phyloP scores from a whole-genome alignment of 1,140 invertebrate genomes.

The Dicyema japonicum region DNA sequence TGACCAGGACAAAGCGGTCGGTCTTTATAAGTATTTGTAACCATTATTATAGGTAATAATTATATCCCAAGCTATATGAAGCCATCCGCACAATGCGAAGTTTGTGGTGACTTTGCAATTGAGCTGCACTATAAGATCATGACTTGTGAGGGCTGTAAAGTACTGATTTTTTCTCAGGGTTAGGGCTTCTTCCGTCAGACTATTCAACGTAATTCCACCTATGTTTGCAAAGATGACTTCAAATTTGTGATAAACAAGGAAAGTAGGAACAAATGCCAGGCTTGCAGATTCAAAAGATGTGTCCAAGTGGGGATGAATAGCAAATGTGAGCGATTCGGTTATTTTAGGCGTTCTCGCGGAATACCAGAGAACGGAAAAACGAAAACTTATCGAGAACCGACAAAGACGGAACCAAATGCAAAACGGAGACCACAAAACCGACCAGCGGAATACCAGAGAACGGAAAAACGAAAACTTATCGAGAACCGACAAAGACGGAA shows the following conservation, averaged over 20 bases:
- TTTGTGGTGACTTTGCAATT: conserved; percentile 19
- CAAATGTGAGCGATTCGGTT: conserved; percentile 11
- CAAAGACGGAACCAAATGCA: conserved; percentile 7
- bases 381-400: conserved; percentile 18
- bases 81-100: conserved; percentile 13
- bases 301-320: conserved; percentile 14
- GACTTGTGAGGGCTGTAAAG: conserved; percentile 21
- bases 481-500: conserved; percentile 12
- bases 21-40: no score
- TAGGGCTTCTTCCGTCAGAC: conserved; percentile 19
- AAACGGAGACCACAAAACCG: no score
- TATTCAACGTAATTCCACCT: conserved; percentile 12
- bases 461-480: conserved; percentile 17
- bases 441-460: conserved; percentile 15
- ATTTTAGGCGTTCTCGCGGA: conserved; percentile 17
- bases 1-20: no score
- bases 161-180: conserved; percentile 3
- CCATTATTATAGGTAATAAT: conserved; percentile 8
- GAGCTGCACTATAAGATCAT: conserved; percentile 18
- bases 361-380: conserved; percentile 14
- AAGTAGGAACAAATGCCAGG: conserved; percentile 16
- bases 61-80: conserved; percentile 17
- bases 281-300: conserved; percentile 15
- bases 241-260: conserved; percentile 15
- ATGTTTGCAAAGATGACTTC: conserved; percentile 14